Evolutionary conservation across 37 sponge, comb jelly and placozoan genomes (phyloP), one percentile per base, ranked within the genome.

Genomic region (Tethya wilhelma): DNA sequence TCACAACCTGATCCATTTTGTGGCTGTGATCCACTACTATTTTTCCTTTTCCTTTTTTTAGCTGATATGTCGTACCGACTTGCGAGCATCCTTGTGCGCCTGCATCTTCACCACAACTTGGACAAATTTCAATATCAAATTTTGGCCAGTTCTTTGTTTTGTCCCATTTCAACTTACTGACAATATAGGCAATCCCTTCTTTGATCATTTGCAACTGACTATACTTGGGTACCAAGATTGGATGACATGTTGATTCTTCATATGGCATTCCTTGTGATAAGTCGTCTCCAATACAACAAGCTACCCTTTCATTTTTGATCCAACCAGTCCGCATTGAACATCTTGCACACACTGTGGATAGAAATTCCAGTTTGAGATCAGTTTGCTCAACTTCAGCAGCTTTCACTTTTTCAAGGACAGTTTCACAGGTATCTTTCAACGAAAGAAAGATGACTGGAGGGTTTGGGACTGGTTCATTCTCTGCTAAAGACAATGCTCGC

Each of bases 21-120:
- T 23, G 29, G 12, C 39, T 67, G 63, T 60, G 63, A 42, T 12
- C 28, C 4, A 69, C 44, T n/a, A 38, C 42, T 2, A 38, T 19
- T 22, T n/a, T n/a, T n/a, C n/a, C n/a, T n/a, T n/a, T n/a, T n/a
- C n/a, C 66, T 29, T 1, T 2, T 30, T 29, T n/a, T 19, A 42
- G 38, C 28, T 69, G 23, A n/a, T 22, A 42, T 4, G 2, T 20
- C 2, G 20, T 20, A 23, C 19, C 41, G n/a, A 78, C 79, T 44
- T 45, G 11, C 2, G 4, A 1, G 55, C 79, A 78, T 9, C 60
- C 67, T 14, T 2, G 41, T 28, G 67, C 20, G 8, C 79, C 79
- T 26, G 79, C 68, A 1, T 12, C 22, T 38, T 5, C n/a, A 6
- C 49, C 1, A n/a, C 79, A 78, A 2, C 14, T 22, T 23, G 31